These are phyloP conservation scores for Cydia strobilella DNA, from an alignment of 1,140 invertebrate genomes.

Conservation along the genomic window DNA sequence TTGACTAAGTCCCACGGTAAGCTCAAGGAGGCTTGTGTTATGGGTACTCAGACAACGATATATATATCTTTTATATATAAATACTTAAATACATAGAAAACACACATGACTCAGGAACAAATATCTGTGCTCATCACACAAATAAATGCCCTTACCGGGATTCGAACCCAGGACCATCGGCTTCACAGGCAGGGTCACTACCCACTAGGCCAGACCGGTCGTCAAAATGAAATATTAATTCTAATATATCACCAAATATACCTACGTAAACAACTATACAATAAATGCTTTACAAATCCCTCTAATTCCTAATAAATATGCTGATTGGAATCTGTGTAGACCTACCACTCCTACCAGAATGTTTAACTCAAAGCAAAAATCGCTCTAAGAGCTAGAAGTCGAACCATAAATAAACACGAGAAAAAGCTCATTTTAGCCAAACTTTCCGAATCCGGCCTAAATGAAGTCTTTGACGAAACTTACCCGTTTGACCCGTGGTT, in stretches of 20 bases:
- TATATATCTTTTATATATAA: too few species aligned
- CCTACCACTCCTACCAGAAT: not conserved
- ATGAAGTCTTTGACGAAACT: slow-evolving; percentile 1
- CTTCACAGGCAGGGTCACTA: too few species aligned
- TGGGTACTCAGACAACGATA: too few species aligned
- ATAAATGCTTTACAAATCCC: not conserved
- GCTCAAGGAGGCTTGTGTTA: too few species aligned
- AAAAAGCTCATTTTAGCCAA: not conserved
- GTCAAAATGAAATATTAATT: not conserved
- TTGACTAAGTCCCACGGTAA: too few species aligned
- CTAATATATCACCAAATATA: not conserved
- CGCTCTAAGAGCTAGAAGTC: not conserved
- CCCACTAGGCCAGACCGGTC: too few species aligned
- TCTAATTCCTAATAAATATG: slow-evolving; percentile 6
- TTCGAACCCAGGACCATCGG: too few species aligned
- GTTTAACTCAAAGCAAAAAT: not conserved
- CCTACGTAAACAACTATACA: not conserved
- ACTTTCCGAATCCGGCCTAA: not conserved
- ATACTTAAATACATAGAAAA: too few species aligned
- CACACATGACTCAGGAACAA: too few species aligned
- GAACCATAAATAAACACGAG: not conserved
- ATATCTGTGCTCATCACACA: too few species aligned
- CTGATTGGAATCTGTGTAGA: not conserved
- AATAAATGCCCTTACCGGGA: too few species aligned
- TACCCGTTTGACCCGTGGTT: not conserved